Base-by-base conservation (phyloP, 2,113 vertebrate genomes). In the Cathartes aura region DNA sequence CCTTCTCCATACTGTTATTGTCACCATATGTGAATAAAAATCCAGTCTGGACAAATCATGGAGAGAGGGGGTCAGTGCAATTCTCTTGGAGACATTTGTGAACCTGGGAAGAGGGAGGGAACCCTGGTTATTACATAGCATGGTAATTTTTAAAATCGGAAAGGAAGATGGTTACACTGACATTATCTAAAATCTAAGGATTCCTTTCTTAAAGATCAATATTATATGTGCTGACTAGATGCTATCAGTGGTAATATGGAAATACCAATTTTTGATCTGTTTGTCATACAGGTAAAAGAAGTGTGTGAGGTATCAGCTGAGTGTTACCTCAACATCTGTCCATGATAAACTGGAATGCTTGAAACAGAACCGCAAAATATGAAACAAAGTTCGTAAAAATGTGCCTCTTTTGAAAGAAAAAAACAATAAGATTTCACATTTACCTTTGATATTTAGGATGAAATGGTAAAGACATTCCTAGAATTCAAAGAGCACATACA, bases 21-120 rank as follows among this genome's bases (percentile, higher is more conserved):
- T 89, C 20, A 58, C n/a, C 9, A 26, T 10, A 68, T 6, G 4
- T 60, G 38, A 75, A 72, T 13, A 75, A 75, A 64, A 67, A 68
- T 22, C 17, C 40, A 52, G 26, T 8, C 24, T 55, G 40, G 36
- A 63, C 27, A 85, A 86, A 62, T 32, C 48, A 76, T 0, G 2
- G 40, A n/a, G 29, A 56, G 5, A 23, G 9, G 5, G 2, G 8
- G 2, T 8, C 3, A 4, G 4, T 45, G 38, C 1, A 2, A 12
- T 21, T 47, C 9, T 87, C 26, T 36, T 72, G 40, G 26, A 81
- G 26, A 36, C 11, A 30, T 63, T 8, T 64, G 48, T 52, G 18
- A 63, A 40, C 15, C 16, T 50, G 15, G 11, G 26, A 64, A 85
- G 40, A 74, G 7, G 3, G 19, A 53, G 27, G 12, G 12, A 80